phyloP scores from a whole-genome alignment of 1,140 invertebrate genomes.

The Rhyzopertha dominica region DNA sequence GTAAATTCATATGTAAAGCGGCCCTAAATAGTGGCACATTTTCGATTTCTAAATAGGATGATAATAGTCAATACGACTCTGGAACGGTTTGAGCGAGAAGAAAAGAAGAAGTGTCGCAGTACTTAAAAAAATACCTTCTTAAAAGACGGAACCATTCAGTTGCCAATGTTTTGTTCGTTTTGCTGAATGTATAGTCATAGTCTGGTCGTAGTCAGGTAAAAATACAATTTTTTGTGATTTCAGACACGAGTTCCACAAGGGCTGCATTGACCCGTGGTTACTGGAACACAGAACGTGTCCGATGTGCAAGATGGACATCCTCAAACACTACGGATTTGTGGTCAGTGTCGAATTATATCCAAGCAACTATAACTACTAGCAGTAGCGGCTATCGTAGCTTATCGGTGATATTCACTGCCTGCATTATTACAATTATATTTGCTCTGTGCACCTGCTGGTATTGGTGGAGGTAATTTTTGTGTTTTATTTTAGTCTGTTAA shows the following conservation, averaged over 20 bases:
- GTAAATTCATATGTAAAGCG: no score
- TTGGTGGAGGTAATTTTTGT: slow-evolving; percentile 21
- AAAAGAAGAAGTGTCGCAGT: no score
- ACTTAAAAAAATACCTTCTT: no score
- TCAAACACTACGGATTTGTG: slow-evolving; percentile 85
- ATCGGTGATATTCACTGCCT: slow-evolving; percentile 12
- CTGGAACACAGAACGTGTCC: slow-evolving; percentile 89
- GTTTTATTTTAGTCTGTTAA: no score
- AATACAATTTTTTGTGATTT: slow-evolving; percentile 35
- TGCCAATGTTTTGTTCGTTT: no score
- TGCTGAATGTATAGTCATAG: no score
- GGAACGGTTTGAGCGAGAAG: no score
- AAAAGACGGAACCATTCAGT: no score
- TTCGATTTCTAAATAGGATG: no score
- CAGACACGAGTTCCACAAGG: slow-evolving; percentile 91
- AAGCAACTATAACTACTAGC: slow-evolving; percentile 15
- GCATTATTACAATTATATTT: slow-evolving; percentile 20
- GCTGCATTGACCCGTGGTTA: slow-evolving; percentile 92
- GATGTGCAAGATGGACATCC: slow-evolving; percentile 94
- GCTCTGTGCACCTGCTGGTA: slow-evolving; percentile 21
- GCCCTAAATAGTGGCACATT: no score
- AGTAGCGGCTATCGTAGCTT: slow-evolving; percentile 21
- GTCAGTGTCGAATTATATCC: slow-evolving; percentile 51
- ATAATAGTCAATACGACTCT: no score
- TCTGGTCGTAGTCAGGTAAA: no score